Percentiles rank a stretch among this genome's conserved stretches.
phyloP scores from a whole-genome alignment of 2,113 vertebrate species.

The Brienomyrus brachyistius region DNA sequence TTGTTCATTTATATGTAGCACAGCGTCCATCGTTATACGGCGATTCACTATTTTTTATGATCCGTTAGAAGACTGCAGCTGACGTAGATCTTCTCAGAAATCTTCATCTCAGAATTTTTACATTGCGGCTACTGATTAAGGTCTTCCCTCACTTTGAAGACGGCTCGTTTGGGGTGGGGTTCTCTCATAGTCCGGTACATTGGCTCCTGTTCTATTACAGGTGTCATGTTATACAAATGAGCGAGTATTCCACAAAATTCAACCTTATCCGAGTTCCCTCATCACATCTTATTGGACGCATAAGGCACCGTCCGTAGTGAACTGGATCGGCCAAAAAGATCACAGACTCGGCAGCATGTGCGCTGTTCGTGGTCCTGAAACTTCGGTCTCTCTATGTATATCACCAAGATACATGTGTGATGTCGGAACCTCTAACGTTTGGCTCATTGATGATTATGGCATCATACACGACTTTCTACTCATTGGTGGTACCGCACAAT shows the following conservation, averaged over 20 bases:
- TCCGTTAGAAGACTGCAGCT: not conserved
- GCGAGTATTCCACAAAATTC: not conserved
- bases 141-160: not conserved
- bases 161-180: not conserved
- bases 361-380: constrained; percentile 44
- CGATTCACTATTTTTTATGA: not conserved
- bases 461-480: not conserved
- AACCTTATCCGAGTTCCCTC: not conserved
- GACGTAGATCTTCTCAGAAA: not conserved
- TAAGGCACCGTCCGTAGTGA: not conserved
- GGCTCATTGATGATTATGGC: not conserved
- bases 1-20: not conserved
- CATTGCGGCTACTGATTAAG: not conserved
- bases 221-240: not conserved
- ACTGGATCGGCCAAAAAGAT: not conserved
- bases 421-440: not conserved
- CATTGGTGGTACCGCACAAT: not conserved
- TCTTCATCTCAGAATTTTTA: not conserved
- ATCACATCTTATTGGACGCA: not conserved
- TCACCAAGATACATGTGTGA: not conserved
- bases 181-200: not conserved
- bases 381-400: not conserved
- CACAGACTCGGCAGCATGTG: constrained; percentile 1
- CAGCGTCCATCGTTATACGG: not conserved
- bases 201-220: not conserved